A percentile compares a stretch with the other conserved stretches of the same genome.
These are phyloP conservation scores for Catharus fuscescens DNA, from an alignment of 2,113 vertebrate genomes.

Conservation along the genomic window DNA sequence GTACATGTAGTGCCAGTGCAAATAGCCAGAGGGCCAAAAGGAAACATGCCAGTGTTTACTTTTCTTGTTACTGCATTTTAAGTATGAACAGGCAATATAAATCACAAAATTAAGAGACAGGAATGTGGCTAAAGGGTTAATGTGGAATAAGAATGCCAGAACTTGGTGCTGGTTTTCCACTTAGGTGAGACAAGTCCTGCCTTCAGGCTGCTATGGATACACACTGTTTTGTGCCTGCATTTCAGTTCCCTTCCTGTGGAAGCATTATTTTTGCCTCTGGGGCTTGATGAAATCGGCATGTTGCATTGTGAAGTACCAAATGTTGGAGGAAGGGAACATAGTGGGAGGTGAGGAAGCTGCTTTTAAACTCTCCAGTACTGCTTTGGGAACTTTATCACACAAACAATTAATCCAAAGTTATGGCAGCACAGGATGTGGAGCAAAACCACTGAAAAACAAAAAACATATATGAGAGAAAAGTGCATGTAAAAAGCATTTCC, in stretches of 20 bases:
- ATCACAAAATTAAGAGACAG: background rate
- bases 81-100: background rate
- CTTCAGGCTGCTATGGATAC: background rate
- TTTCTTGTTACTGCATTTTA: background rate
- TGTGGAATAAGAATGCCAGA: background rate
- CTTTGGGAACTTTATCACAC: background rate
- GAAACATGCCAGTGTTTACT: background rate
- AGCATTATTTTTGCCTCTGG: background rate
- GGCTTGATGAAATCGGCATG: background rate
- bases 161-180: background rate
- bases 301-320: background rate
- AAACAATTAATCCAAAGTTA: background rate
- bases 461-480: background rate
- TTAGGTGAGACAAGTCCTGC: background rate
- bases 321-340: background rate
- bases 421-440: background rate
- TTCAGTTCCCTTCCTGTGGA: background rate
- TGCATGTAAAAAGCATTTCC: background rate
- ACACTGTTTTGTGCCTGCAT: background rate
- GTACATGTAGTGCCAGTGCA: background rate
- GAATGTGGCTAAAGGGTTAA: background rate
- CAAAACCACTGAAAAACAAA: background rate
- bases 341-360: background rate
- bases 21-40: background rate
- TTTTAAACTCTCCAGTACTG: background rate